Conservation (phyloP, 2,888 invertebrate species). For the Pharmacophagus antenor region DNA sequence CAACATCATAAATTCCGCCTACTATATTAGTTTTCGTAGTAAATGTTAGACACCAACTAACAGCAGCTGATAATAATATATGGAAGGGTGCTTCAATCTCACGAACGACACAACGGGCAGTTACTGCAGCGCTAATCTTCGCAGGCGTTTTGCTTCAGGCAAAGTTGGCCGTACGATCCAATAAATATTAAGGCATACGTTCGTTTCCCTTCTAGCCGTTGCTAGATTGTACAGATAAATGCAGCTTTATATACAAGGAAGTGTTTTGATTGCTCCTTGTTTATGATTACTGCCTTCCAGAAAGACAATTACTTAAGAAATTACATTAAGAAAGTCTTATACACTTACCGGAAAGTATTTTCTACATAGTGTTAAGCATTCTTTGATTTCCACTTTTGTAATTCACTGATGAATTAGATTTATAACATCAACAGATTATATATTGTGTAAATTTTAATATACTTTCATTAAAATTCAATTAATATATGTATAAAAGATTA, state of each 20-base stretch:
- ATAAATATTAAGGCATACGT: slow-evolving; percentile 23
- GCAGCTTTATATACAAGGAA: slow-evolving; percentile 24
- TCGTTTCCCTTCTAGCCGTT: slow-evolving; percentile 25
- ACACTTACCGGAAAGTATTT: slow-evolving; percentile 6
- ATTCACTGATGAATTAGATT: not conserved
- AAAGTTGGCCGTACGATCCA: slow-evolving; percentile 10
- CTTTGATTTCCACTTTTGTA: not conserved
- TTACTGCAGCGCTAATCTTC: slow-evolving; percentile 21
- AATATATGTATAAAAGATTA: too few species aligned
- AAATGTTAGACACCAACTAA: not conserved
- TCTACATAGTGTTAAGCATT: not conserved
- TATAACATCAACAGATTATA: not conserved
- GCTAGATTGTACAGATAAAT: slow-evolving; percentile 24
- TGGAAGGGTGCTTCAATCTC: not conserved
- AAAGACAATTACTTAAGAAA: slow-evolving; percentile 15
- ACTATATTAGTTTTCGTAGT: not conserved
- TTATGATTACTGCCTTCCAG: slow-evolving; percentile 7
- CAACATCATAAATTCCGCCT: not conserved
- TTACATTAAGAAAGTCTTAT: slow-evolving; percentile 10
- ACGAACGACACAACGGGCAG: not conserved
- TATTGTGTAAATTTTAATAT: too few species aligned
- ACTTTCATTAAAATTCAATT: too few species aligned
- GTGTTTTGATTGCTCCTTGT: slow-evolving; percentile 8
- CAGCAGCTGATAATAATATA: not conserved
- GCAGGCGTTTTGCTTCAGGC: slow-evolving; percentile 25